These are phyloP conservation scores for Megaceryle torquata DNA, from an alignment of 2,113 vertebrate species.

Conservation along the genomic window DNA sequence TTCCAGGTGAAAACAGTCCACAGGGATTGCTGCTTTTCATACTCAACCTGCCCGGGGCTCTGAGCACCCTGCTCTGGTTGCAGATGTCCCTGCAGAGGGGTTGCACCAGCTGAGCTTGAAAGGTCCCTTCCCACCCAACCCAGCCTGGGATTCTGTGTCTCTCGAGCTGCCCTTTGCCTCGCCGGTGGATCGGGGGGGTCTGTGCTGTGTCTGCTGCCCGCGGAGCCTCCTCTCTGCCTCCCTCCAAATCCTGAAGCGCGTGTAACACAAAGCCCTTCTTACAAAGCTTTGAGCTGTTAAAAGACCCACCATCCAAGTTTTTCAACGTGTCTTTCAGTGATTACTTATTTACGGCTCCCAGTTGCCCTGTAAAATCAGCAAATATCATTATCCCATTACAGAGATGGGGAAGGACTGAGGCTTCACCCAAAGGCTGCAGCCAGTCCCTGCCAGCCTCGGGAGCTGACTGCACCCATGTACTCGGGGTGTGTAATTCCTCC, in stretches of 20 bases:
- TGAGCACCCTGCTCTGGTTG: neutral
- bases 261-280: neutral
- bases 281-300: neutral
- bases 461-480: neutral
- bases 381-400: neutral
- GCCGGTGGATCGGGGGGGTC: neutral
- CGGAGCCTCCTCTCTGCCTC: neutral
- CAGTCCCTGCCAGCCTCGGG: neutral
- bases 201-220: neutral
- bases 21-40: neutral
- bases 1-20: neutral
- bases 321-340: neutral
- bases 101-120: neutral
- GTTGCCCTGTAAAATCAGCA: neutral
- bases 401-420: neutral
- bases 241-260: accelerated
- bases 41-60: neutral
- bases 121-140: neutral
- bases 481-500: neutral
- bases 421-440: neutral
- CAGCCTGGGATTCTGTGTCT: neutral
- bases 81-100: neutral
- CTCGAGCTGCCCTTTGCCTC: neutral
- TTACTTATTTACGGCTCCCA: neutral
- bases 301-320: neutral